These are phyloP conservation scores for Ceratitis capitata DNA, from an alignment of 1,140 invertebrate species.

Conservation along the genomic window DNA sequence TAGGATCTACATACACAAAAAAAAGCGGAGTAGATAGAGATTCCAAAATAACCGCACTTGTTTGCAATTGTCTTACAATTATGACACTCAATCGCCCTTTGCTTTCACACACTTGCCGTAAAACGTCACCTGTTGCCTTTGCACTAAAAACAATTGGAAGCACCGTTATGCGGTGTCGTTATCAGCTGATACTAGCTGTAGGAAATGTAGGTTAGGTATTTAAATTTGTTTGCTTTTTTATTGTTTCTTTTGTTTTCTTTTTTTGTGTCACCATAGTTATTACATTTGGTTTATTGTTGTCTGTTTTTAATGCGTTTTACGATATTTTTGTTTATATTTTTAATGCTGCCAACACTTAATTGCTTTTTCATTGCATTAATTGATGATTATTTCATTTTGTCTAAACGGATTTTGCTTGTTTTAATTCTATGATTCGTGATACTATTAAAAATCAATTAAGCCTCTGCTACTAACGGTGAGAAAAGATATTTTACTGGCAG, in stretches of 20 bases:
- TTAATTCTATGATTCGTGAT: neutral
- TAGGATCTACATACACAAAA: neutral
- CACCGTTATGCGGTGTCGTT: neutral
- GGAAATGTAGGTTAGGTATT: neutral
- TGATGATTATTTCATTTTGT: neutral
- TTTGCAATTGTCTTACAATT: slow-evolving; percentile 30
- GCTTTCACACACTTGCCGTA: neutral
- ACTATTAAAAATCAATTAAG: slow-evolving; percentile 24
- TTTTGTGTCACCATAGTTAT: neutral
- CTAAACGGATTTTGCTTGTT: neutral
- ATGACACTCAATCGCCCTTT: neutral
- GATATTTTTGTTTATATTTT: neutral
- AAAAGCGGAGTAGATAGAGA: neutral
- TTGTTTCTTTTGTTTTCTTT: neutral
- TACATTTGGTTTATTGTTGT: neutral
- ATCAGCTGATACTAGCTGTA: neutral
- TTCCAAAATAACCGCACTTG: neutral
- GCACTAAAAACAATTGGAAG: neutral
- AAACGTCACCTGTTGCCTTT: neutral
- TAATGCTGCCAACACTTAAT: neutral
- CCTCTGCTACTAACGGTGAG: no score
- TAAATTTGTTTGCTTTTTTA: neutral
- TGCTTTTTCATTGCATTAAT: neutral
- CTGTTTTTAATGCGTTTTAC: neutral
- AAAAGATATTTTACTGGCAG: neutral